Base-by-base conservation (phyloP, 2,888 invertebrate species). In the Bugulina stolonifera region DNA sequence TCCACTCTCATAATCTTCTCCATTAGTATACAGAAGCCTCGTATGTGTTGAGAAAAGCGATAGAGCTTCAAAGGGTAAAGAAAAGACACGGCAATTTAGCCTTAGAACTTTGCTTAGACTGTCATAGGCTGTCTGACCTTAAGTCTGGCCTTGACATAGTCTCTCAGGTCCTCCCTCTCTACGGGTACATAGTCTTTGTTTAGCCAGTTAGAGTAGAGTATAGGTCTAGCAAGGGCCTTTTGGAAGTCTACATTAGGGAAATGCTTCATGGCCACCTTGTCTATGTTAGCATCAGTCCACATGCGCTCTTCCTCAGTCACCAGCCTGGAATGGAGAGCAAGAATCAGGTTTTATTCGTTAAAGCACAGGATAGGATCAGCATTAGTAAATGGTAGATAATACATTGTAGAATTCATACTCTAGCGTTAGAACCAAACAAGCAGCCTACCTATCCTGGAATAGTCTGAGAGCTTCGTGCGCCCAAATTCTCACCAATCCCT, bases 231-330 rank as follows among this genome's bases (percentile, higher is more conserved):
- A n/a, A 99, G 87, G 0, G 98, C 93, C 78, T 90, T 90, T 72
- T 94, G 91, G 74, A 88, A 87, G 81, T 93, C 91, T 72, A 94
- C 90, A 75, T 91, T 91, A 75, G 94, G 93, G 89, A 99, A 99
- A 87, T 98, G 95, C 84, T 93, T 93, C 84, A 93, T 87, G 5
- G 83, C 85, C 10, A 82, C 80, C 69, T 76, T 88, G 83, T 99
- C 95, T 76, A 99, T 94, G 81, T 97, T 94, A 79, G 97, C 94
- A 82, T 98, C 97, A 1, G 99, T 99, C 99, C 99, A 99, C 72
- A 90, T 89, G 70, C 99, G 89, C 84, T 99, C 99, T 0, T 90
- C 87, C 76, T 97, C 96, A 73, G 95, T 94, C 0, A 99, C 98
- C 76, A 99, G 87, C 81, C 84, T 82, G 73, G n/a, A 74, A 35